Conservation (phyloP, 2,888 invertebrate genomes). For the Drosophila mimica region DNA sequence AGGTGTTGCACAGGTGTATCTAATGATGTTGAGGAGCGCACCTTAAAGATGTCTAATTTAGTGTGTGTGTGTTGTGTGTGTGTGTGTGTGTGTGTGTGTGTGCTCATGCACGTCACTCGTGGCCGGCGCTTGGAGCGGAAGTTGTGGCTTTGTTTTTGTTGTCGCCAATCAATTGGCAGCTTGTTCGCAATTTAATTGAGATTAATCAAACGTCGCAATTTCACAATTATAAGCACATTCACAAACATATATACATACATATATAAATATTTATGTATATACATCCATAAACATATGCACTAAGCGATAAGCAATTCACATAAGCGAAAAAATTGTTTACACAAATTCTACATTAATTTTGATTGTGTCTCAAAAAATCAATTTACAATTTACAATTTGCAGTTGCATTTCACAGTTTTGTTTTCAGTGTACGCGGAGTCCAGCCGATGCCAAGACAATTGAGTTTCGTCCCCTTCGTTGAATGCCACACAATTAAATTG, state of each 20-base stretch:
- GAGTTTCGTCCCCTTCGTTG: conserved; percentile 29
- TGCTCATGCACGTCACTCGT: not conserved
- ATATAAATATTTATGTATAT: not conserved
- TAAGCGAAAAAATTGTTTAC: not conserved
- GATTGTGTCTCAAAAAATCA: not conserved
- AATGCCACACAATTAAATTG: conserved; percentile 64
- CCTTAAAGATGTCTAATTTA: conserved; percentile 27
- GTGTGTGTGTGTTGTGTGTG: not conserved
- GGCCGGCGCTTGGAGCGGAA: conserved; percentile 33
- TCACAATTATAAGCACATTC: conserved; percentile 38
- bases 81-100: not conserved
- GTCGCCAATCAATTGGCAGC: conserved; percentile 56
- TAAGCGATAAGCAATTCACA: conserved; percentile 5
- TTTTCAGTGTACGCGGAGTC: conserved; percentile 30
- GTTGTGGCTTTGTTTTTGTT: conserved; percentile 23
- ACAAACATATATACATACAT: conserved; percentile 10
- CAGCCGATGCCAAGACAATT: conserved; percentile 13
- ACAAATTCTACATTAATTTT: not conserved
- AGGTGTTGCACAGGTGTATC: conserved; percentile 61
- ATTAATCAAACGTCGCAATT: conserved; percentile 61
- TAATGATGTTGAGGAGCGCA: conserved; percentile 36
- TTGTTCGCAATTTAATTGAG: conserved; percentile 66
- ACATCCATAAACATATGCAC: conserved; percentile 21
- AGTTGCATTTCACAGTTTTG: not conserved
- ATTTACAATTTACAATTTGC: not conserved